phyloP scores from a whole-genome alignment of 2,797 vertebrate genomes.

The Alosa sapidissima region DNA sequence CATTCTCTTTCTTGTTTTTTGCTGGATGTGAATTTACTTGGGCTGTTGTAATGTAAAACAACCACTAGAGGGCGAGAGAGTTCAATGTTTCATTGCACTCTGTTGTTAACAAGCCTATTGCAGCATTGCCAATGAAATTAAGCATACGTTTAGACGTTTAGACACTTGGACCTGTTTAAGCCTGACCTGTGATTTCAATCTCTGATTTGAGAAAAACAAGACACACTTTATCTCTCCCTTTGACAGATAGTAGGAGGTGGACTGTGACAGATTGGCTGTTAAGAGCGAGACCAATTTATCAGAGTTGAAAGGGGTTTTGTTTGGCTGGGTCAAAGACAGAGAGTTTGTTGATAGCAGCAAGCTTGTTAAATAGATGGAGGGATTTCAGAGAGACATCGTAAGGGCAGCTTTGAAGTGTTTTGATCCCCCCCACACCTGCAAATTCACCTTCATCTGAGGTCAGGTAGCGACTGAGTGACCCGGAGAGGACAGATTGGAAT shows the following conservation, averaged over 20 bases:
- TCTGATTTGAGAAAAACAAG: not conserved
- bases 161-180: not conserved
- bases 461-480: not conserved
- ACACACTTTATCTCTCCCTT: not conserved
- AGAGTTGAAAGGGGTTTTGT: not conserved
- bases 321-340: not conserved
- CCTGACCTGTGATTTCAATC: not conserved
- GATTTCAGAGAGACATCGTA: not conserved
- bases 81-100: constrained; percentile 8
- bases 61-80: constrained; percentile 43
- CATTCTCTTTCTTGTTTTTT: not conserved
- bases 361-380: not conserved
- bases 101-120: not conserved
- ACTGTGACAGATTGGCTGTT: not conserved
- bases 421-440: not conserved
- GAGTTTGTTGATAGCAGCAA: not conserved
- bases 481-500: not conserved
- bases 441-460: constrained; percentile 1
- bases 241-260: not conserved
- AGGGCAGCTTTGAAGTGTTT: not conserved
- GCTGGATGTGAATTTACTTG: not conserved
- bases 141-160: not conserved
- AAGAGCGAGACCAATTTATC: not conserved
- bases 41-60: not conserved
- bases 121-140: constrained; percentile 1